Conservation (phyloP, 2,888 invertebrate species). For the Sphecodes monilicornis region DNA sequence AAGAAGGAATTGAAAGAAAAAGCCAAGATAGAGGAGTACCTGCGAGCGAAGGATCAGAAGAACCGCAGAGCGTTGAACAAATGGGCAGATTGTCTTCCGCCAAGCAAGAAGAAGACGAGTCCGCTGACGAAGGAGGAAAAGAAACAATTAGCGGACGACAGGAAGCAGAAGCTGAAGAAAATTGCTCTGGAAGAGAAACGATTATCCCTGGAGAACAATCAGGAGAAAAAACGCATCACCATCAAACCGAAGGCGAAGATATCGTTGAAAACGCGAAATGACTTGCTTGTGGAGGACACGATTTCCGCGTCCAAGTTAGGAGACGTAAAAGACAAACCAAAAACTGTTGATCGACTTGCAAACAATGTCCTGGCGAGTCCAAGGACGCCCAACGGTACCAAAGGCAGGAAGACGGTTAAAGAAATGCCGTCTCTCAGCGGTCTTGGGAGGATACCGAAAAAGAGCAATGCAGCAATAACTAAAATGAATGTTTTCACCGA, state of each 20-base stretch:
- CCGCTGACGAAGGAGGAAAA: constrained; percentile 66
- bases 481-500: neutral
- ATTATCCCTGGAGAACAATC: constrained; percentile 73
- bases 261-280: constrained; percentile 86
- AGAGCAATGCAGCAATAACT: neutral
- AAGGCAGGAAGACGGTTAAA: neutral
- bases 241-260: constrained; percentile 84
- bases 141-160: constrained; percentile 81
- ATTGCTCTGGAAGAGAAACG: constrained; percentile 83
- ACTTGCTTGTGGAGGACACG: constrained; percentile 83
- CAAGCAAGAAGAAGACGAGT: constrained; percentile 31
- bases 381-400: neutral
- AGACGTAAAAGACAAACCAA: constrained; percentile 6
- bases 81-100: constrained; percentile 63
- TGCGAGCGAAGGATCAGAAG: constrained; percentile 62
- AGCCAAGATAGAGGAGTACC: constrained; percentile 48
- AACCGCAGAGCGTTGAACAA: constrained; percentile 51
- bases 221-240: constrained; percentile 55
- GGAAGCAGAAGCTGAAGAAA: constrained; percentile 86
- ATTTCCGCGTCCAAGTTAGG: constrained; percentile 13
- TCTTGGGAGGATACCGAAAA: constrained; percentile 26
- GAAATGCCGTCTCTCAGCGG: constrained; percentile 9
- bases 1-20: constrained; percentile 45
- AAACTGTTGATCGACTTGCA: neutral
- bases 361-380: neutral